Evolutionary conservation across 2,888 invertebrate species (phyloP), one percentile per base, ranked within the genome.

Genomic region (Nasonovia ribisnigri): DNA sequence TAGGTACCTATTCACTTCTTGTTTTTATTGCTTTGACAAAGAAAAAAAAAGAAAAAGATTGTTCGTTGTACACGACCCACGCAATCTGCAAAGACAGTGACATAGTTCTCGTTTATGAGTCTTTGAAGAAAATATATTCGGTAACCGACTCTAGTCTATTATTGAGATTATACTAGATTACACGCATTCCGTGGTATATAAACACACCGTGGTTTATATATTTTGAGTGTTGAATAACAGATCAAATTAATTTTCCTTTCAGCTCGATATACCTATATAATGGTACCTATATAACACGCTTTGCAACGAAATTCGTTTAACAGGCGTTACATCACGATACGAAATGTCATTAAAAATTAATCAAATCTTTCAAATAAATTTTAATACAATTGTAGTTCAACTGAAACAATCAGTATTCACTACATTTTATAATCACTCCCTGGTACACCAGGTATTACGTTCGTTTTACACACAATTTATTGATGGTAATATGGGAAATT

Each of bases 321-420:
- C n/a, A 29, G 24, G 29, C n/a, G 36, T 77, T 51, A 43, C 51
- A 84, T 43, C 84, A 84, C 43, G 10, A 84, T 29, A 36, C 26
- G 46, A 54, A 54, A 57, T 88, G 29, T 60, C 57, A 29, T 88
- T 88, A 24, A 88, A 77, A 88, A 36, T 88, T 87, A 48, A 87
- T 87, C n/a, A 48, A 87, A 87, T n/a, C 36, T 51, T 88, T 88
- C 36, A 36, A 51, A 36, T 88, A 51, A 24, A 77, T 77, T 77
- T 36, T 36, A 77, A 77, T 77, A 36, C 67, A n/a, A n/a, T 26
- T 8, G 29, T 8, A 77, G 77, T 20, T n/a, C 36, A 51, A 88
- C 26, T 36, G n/a, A 67, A 57, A 67, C 67, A 43, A 43, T 60
- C 29, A 43, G 43, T 51, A 29, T 42, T 16, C 43, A 20, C 20